phyloP scores from a whole-genome alignment of 2,113 vertebrate genomes.

The Okapia johnstoni region DNA sequence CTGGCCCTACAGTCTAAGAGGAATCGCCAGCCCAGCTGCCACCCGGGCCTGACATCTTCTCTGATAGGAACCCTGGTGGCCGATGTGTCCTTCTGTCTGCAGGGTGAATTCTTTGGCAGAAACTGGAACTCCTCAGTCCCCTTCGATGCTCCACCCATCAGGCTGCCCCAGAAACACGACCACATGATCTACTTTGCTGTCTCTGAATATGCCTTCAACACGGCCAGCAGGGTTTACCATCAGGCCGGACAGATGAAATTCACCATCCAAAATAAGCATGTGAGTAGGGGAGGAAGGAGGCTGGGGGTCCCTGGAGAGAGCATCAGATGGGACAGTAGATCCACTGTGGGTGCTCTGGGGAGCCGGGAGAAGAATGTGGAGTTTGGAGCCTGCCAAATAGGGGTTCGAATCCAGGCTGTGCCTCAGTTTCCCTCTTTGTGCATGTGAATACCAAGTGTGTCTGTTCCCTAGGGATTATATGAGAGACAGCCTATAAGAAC shows the following conservation, averaged over 20 bases:
- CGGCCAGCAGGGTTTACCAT: constrained; percentile 65
- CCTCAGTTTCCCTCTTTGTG: background rate
- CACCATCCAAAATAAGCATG: constrained; percentile 62
- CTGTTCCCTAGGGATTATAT: background rate
- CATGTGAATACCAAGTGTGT: background rate
- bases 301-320: background rate
- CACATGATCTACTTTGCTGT: constrained; percentile 79
- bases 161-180: constrained; percentile 48
- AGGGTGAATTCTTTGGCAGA: constrained; percentile 78
- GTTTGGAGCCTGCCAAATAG: background rate
- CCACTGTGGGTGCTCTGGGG: background rate
- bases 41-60: background rate
- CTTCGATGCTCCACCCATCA: constrained; percentile 41
- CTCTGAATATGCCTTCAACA: constrained; percentile 81
- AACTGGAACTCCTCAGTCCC: background rate
- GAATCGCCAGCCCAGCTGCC: background rate
- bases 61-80: background rate
- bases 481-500: background rate
- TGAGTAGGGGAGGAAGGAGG: constrained; percentile 44
- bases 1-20: background rate
- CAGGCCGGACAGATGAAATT: constrained; percentile 54
- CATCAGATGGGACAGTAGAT: background rate
- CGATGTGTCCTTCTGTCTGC: background rate
- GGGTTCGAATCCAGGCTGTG: background rate
- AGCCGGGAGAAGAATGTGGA: background rate